These are phyloP conservation scores for Synanthedon myopaeformis DNA, from an alignment of 2,888 invertebrate species.

Conservation along the genomic window DNA sequence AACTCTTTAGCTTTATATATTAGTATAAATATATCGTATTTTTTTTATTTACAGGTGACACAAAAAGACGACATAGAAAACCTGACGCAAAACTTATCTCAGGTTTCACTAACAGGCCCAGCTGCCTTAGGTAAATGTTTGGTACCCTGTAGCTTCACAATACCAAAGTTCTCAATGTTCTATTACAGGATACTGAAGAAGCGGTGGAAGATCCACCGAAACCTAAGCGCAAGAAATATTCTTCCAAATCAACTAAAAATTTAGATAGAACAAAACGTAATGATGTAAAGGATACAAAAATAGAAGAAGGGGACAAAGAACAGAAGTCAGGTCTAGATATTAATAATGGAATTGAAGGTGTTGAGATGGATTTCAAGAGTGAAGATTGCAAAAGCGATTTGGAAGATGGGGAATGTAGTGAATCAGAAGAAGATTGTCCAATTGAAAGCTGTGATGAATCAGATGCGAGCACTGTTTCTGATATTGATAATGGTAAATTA, in stretches of 20 bases:
- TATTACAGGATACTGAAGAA: constrained; percentile 57
- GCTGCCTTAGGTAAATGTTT: constrained; percentile 65
- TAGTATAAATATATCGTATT: neutral
- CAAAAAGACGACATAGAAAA: constrained; percentile 47
- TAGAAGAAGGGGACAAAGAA: constrained; percentile 3
- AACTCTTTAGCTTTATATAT: no score
- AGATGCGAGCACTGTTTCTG: constrained; percentile 47
- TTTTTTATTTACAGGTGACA: constrained; percentile 34
- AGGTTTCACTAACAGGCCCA: constrained; percentile 62
- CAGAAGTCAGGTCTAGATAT: neutral
- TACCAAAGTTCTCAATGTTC: constrained; percentile 54
- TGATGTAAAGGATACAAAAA: constrained; percentile 9
- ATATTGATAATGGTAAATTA: constrained; percentile 49
- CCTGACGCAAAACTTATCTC: constrained; percentile 62
- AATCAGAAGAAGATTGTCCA: constrained; percentile 38
- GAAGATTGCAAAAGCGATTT: constrained; percentile 27
- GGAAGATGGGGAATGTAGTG: constrained; percentile 78
- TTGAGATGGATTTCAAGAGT: neutral
- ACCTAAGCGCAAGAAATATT: constrained; percentile 28
- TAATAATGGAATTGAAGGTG: neutral
- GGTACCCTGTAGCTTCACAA: constrained; percentile 34
- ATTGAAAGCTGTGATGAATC: constrained; percentile 32
- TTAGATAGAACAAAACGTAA: constrained; percentile 6
- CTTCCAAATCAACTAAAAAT: constrained; percentile 9
- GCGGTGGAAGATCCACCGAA: constrained; percentile 17